phyloP scores from a whole-genome alignment of 2,888 invertebrate genomes.

The Cerastoderma edule region DNA sequence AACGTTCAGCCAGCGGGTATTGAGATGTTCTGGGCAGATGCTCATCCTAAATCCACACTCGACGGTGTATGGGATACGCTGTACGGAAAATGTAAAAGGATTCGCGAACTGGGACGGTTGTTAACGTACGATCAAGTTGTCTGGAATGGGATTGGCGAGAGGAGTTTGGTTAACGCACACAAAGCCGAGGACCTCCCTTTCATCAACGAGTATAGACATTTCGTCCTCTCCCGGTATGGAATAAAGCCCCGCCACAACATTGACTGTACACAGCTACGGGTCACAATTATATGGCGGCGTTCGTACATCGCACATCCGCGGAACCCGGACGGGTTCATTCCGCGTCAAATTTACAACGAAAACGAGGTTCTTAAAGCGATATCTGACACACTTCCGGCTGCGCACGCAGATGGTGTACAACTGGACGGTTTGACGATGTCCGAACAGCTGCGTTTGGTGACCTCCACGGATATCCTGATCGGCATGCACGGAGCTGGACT shows the following conservation, averaged over 20 bases:
- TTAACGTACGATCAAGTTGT: constrained; percentile 71
- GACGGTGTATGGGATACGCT: constrained; percentile 78
- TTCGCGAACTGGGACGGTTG: constrained; percentile 64
- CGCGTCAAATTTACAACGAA: constrained; percentile 81
- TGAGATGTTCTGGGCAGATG: constrained; percentile 79
- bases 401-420: constrained; percentile 73
- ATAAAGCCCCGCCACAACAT: constrained; percentile 49
- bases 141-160: constrained; percentile 80
- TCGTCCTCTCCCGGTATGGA: constrained; percentile 73
- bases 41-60: constrained; percentile 77
- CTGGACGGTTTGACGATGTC: constrained; percentile 77
- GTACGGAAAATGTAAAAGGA: constrained; percentile 73
- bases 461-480: constrained; percentile 80
- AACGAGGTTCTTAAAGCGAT: constrained; percentile 74
- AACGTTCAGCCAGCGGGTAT: constrained; percentile 67
- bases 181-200: constrained; percentile 68
- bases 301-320: constrained; percentile 82
- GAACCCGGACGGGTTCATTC: constrained; percentile 78
- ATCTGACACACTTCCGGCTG: constrained; percentile 61
- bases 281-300: constrained; percentile 80
- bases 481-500: constrained; percentile 84
- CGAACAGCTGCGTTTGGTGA: constrained; percentile 77
- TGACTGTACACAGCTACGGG: constrained; percentile 75
- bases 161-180: constrained; percentile 78
- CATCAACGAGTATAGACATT: constrained; percentile 78